Base-by-base conservation (phyloP, 1,140 invertebrate genomes). In the Drosophila tristis region DNA sequence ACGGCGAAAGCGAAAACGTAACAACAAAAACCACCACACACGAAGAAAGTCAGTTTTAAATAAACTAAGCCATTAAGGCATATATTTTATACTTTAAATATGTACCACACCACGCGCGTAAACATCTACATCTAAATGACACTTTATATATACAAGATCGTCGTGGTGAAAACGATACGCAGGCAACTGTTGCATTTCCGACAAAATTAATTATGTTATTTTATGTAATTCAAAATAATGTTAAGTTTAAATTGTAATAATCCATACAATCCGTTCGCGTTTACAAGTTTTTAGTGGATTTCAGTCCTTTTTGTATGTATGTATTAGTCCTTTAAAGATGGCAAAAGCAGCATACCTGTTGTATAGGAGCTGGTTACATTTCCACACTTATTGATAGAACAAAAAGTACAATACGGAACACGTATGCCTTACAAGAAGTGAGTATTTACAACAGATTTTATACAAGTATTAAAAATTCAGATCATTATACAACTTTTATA, bases 41-140 rank as follows among this genome's bases (percentile, higher is more conserved):
- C 25, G 90, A 92, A 56, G 91, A 92, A 59, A 92, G 91, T 45
- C 75, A 90, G 66, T 91, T 92, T 75, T 92, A 81, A 61, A 47
- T 4, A 67, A n/a, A 15, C 23, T 7, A 39, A 49, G 29, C 9
- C 29, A 59, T 23, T 29, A 26, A 20, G 42, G 13, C 8, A 55
- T 58, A 29, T n/a, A 23, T 29, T 42, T 11, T 15, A 6, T 26
- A 20, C 23, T 45, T 9, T 39, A 62, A 26, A 44, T 51, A 29
- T 63, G 26, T 51, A 31, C 29, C n/a, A 26, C 42, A 31, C 29
- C 16, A 26, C 42, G 9, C 26, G 13, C 4, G 25, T 45, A 45
- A 8, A 44, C 26, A 15, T 29, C n/a, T 35, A 44, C 26, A 15
- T 29, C n/a, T 35, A 47, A 8, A 45, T 13, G n/a, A 29, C 9